Evolutionary conservation across 2,113 vertebrate genomes (phyloP).

Genomic region (Acrocephalus kingi): DNA sequence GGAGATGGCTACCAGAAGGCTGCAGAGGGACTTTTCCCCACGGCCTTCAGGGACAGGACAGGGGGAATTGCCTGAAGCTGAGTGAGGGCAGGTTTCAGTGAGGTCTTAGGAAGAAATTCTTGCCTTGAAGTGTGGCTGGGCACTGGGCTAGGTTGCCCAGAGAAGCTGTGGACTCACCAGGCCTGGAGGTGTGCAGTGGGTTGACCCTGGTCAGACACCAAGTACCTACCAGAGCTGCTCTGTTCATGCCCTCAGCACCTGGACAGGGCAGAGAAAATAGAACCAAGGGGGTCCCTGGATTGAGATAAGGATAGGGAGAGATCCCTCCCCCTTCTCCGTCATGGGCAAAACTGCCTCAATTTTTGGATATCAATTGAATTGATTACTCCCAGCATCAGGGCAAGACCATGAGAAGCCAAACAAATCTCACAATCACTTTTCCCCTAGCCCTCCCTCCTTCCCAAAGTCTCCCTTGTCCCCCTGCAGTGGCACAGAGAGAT

Average conservation of each 20-base stretch:
- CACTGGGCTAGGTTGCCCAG: background rate
- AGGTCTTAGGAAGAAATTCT: background rate
- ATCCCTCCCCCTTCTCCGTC: no score
- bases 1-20: background rate
- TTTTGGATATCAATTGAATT: background rate
- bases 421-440: background rate
- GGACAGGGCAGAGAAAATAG: background rate
- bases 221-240: background rate
- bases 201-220: fast-evolving
- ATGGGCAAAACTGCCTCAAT: background rate
- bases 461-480: background rate
- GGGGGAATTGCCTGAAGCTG: background rate
- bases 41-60: background rate
- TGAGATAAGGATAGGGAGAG: background rate
- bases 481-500: background rate
- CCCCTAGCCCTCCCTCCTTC: background rate
- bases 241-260: background rate
- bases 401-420: background rate
- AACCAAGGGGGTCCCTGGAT: background rate
- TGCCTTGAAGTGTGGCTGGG: background rate
- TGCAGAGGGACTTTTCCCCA: background rate
- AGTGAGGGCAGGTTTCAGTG: background rate
- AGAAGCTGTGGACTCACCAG: background rate
- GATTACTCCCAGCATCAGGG: background rate
- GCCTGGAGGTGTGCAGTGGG: background rate